Base-by-base conservation (phyloP, 2,113 vertebrate species). In the Rhea americana region DNA sequence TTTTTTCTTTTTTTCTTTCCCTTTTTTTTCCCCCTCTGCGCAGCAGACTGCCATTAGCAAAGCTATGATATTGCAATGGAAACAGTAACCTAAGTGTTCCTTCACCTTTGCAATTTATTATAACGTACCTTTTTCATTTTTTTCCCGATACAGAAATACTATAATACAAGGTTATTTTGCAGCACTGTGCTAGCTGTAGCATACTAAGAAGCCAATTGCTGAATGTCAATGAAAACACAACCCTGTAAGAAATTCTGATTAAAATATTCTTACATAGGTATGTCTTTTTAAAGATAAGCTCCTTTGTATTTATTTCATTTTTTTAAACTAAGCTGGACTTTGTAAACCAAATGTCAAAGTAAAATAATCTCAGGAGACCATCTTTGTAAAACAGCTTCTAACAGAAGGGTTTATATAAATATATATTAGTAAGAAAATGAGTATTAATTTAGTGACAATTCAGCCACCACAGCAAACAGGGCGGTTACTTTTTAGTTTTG, bases 41-140 rank as follows among this genome's bases (percentile, higher is more conserved):
- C 89, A 94, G 93, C 61, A 70, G 91, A 88, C 82, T 96, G 82
- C 96, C 71, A 88, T 97, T 94, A 96, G 55, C 80, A 91, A 94
- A 86, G 82, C 87, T 85, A 85, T 95, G 91, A 94, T 91, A 93
- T 89, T 87, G 91, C 91, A 91, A 41, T 79, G 72, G 86, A 93
- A 89, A 94, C 84, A 91, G 91, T 80, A 90, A 87, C 47, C 58
- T 47, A 87, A 86, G 62, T 74, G 75, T 92, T 94, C 59, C 83
- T 86, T 90, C 76, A 87, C 78, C 90, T 87, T 85, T 88, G 68
- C 66, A 74, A 88, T 95, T 94, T 90, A 75, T 85, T 91, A 79
- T 59, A 84, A 70, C 39, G 26, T 90, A 72, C 24, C 18, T 84
- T 94, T 89, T 82, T 24, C 17, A 63, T 77, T 89, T 68, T 45